phyloP scores from a whole-genome alignment of 2,797 vertebrate genomes.

The Toxotes lorentzi region DNA sequence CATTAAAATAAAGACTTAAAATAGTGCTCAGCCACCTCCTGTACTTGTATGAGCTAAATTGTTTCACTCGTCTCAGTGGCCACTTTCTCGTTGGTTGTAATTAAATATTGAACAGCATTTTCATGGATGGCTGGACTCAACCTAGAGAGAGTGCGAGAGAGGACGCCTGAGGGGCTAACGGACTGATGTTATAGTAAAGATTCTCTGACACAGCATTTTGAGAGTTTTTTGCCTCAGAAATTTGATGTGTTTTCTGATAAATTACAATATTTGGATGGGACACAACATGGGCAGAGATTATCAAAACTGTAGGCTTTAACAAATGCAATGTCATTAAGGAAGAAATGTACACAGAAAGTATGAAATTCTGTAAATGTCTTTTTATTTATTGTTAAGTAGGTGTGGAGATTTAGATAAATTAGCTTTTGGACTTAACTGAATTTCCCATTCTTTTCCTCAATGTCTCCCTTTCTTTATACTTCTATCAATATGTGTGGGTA shows the following conservation, averaged over 20 bases:
- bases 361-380: background rate
- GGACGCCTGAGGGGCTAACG: constrained; percentile 30
- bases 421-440: background rate
- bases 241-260: constrained; percentile 31
- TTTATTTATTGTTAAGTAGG: background rate
- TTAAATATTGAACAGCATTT: constrained; percentile 74
- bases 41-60: constrained; percentile 42
- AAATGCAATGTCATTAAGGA: constrained; percentile 15
- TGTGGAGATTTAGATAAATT: constrained; percentile 6
- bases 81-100: constrained; percentile 58
- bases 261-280: constrained; percentile 18
- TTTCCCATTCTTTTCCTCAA: background rate
- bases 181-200: constrained; percentile 28
- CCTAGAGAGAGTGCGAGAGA: constrained; percentile 26
- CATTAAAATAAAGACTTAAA: constrained; percentile 38
- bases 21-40: constrained; percentile 26
- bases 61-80: constrained; percentile 56
- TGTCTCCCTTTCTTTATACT: background rate
- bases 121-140: constrained; percentile 60
- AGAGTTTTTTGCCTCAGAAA: constrained; percentile 22
- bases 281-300: constrained; percentile 12
- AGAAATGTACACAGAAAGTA: constrained; percentile 13
- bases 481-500: background rate
- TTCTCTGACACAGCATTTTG: constrained; percentile 31
- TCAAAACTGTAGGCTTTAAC: constrained; percentile 25